A percentile compares a stretch with the other conserved stretches of the same genome.
These are phyloP conservation scores for Ellobius talpinus DNA, from an alignment of 2,113 vertebrate genomes.

Conservation along the genomic window DNA sequence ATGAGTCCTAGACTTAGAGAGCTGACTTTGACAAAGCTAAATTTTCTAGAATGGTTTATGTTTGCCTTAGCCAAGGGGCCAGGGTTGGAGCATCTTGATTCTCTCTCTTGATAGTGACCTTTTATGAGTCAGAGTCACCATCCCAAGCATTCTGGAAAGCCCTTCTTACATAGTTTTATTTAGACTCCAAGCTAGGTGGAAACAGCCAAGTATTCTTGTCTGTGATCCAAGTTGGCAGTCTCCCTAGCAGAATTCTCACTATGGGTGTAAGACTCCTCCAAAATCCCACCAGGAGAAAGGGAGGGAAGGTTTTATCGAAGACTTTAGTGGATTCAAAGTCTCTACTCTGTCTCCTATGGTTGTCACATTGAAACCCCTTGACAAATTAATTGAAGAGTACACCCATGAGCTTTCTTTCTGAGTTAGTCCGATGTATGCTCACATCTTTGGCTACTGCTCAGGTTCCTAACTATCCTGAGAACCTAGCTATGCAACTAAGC, in stretches of 20 bases:
- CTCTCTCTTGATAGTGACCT: not conserved
- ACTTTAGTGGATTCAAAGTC: not conserved
- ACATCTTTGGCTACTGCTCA: not conserved
- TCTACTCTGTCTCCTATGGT: not conserved
- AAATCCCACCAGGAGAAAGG: not conserved
- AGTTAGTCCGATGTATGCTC: fast-evolving
- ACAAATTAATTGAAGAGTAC: not conserved
- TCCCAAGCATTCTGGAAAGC: fast-evolving
- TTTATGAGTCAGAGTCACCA: not conserved
- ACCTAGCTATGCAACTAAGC: not conserved
- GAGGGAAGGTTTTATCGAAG: not conserved
- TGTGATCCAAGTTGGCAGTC: not conserved
- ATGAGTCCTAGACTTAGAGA: not conserved
- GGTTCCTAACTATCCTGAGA: not conserved
- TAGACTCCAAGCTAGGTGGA: not conserved
- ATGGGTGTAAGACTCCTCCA: not conserved
- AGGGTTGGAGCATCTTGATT: fast-evolving
- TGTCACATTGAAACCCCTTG: not conserved
- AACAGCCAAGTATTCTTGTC: not conserved
- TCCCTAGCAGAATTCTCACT: not conserved
- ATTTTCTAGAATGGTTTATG: not conserved
- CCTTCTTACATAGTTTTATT: not conserved
- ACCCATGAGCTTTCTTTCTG: fast-evolving
- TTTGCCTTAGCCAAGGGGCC: not conserved
- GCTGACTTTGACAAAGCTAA: not conserved